Base-by-base conservation (phyloP, 2,113 vertebrate genomes). In the Tonatia bakeri region DNA sequence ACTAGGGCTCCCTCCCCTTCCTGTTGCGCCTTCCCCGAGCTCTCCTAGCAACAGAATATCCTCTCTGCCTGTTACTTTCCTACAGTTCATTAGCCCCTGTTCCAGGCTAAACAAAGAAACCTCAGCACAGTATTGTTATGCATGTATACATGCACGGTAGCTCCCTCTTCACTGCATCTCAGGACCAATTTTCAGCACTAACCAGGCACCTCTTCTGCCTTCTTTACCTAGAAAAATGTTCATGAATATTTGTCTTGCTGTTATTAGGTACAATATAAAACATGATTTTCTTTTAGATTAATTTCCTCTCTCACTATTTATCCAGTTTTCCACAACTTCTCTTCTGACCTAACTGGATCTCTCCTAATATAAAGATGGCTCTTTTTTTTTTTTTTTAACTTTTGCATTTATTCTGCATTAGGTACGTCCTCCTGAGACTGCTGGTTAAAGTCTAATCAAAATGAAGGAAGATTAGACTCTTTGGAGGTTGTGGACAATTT, bases 251-350 rank as follows among this genome's bases (percentile, higher is more conserved):
- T 80, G n/a, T 52, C 73, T 80, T 81, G 13, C 80, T 88, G 61
- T 69, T 77, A 75, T 59, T 90, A 93, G 43, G 65, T 83, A 67
- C 87, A 90, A 94, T 26, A 77, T 47, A 79, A 97, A 82, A 79
- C 87, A 75, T 28, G 14, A 65, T 61, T 93, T 54, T 24, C 56
- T 59, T 76, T 87, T 70, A 72, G 56, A 67, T 94, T 73, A 61
- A 87, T 79, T 70, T 79, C 3, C 20, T 54, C 38, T 91, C 91
- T 84, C 26, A 67, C 45, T 89, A 50, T 75, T 92, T 72, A 59
- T 61, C 77, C 9, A n/a, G 20, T 86, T 90, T 84, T 64, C 69
- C 36, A 72, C n/a, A 72, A 64, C 56, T 76, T 90, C 31, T 75
- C n/a, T 56, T 43, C 64, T 80, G 36, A 79, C 54, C 47, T 96